These are phyloP conservation scores for Platycnemis pennipes DNA, from an alignment of 2,888 invertebrate genomes.

Conservation along the genomic window DNA sequence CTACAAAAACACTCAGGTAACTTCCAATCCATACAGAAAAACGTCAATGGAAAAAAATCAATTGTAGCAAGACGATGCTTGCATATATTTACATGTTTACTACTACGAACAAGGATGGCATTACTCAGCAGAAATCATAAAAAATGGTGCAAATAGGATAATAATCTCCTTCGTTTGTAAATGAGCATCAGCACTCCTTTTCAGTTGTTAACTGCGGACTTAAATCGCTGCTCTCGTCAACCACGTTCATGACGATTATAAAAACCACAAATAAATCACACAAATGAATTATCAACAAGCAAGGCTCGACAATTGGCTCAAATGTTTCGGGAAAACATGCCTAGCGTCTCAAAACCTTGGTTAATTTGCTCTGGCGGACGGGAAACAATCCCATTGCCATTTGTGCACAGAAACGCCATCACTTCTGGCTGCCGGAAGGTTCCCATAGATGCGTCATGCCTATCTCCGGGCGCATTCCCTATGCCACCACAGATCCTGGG, in stretches of 20 bases:
- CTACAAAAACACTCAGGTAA: not conserved
- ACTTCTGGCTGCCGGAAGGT: constrained; percentile 54
- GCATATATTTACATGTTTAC: not conserved
- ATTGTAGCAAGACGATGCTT: not conserved
- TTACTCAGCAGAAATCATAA: no score
- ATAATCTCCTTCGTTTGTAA: no score
- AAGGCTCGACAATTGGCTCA: no score
- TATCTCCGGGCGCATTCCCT: not conserved
- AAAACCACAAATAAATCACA: no score
- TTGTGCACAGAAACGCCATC: not conserved
- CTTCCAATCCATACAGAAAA: not conserved
- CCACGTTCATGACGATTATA: no score
- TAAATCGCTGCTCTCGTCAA: no score
- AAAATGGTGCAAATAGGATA: no score
- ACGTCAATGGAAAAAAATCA: not conserved
- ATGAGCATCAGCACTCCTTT: no score
- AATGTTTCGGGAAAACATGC: not conserved
- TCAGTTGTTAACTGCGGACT: no score
- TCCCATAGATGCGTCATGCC: constrained; percentile 24
- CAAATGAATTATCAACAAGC: no score
- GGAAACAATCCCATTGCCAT: not conserved
- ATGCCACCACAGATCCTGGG: not conserved
- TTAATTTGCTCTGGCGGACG: not conserved
- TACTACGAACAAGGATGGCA: not conserved
- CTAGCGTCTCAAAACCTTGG: not conserved